A percentile compares a stretch with the other conserved stretches of the same genome.
Evolutionary conservation across 2,888 invertebrate genomes (phyloP).

Genomic region (Leucoma salicis): DNA sequence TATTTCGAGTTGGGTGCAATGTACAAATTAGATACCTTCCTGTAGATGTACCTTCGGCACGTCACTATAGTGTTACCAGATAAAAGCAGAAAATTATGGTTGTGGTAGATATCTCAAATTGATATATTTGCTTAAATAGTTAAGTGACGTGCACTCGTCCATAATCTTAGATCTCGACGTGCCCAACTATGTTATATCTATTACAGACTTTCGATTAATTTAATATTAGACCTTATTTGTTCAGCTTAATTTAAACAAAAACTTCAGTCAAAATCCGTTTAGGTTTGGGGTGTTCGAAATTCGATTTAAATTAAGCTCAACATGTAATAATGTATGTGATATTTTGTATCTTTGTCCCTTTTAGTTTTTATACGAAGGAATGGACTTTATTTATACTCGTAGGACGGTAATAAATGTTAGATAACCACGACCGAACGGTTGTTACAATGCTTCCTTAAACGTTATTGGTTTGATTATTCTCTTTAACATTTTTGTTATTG

Average conservation of each 20-base stretch:
- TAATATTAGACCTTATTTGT: constrained; percentile 64
- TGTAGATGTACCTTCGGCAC: constrained; percentile 47
- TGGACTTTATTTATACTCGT: constrained; percentile 65
- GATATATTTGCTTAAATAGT: constrained; percentile 66
- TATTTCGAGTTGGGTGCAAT: constrained; percentile 46
- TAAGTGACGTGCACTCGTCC: constrained; percentile 59
- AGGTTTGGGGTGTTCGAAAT: constrained; percentile 49
- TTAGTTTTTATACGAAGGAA: constrained; percentile 62
- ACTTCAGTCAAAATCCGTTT: constrained; percentile 36
- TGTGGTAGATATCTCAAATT: constrained; percentile 81
- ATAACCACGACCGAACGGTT: constrained; percentile 49
- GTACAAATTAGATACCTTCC: constrained; percentile 47
- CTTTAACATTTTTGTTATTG: constrained; percentile 68
- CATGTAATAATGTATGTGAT: constrained; percentile 82
- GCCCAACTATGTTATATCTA: constrained; percentile 40
- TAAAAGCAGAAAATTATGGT: constrained; percentile 74
- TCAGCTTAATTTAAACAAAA: constrained; percentile 76
- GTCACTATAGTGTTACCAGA: constrained; percentile 69
- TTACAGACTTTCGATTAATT: constrained; percentile 41
- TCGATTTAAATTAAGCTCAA: constrained; percentile 80
- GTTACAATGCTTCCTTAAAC: constrained; percentile 70
- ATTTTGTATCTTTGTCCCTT: constrained; percentile 77
- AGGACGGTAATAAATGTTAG: constrained; percentile 47
- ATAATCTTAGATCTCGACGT: constrained; percentile 25
- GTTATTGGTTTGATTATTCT: constrained; percentile 65